phyloP scores from a whole-genome alignment of 2,113 vertebrate genomes.

The Platichthys stellatus region DNA sequence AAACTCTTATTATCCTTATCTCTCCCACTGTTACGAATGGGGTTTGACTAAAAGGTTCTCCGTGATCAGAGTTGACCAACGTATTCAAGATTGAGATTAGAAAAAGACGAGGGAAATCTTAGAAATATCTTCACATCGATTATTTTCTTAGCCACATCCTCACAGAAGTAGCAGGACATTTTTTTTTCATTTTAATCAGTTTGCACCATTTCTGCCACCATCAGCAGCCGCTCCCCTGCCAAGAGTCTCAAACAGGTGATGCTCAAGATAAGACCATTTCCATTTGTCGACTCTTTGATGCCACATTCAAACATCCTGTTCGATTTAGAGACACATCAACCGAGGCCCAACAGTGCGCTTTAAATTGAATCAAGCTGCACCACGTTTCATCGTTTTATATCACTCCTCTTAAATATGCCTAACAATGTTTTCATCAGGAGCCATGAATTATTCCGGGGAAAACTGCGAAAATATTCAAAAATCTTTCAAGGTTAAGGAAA shows the following conservation, averaged over 20 bases:
- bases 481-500: no score
- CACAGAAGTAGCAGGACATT: neutral
- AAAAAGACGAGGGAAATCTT: neutral
- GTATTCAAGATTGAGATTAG: neutral
- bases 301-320: neutral
- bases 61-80: neutral
- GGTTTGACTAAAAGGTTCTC: neutral
- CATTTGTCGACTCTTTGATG: neutral
- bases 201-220: neutral
- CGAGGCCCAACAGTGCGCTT: no score
- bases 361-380: no score
- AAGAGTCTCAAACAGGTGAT: neutral
- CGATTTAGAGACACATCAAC: no score
- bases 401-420: no score
- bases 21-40: neutral
- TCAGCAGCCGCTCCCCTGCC: neutral
- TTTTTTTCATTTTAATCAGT: neutral
- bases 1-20: neutral
- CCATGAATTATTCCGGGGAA: no score
- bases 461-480: no score
- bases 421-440: no score
- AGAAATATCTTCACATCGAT: neutral
- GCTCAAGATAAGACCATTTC: neutral
- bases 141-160: neutral
- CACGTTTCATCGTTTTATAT: no score